Percentiles rank a stretch among this genome's conserved stretches.
These are phyloP conservation scores for Drosophila melanica DNA, from an alignment of 1,140 invertebrate genomes.

Conservation along the genomic window DNA sequence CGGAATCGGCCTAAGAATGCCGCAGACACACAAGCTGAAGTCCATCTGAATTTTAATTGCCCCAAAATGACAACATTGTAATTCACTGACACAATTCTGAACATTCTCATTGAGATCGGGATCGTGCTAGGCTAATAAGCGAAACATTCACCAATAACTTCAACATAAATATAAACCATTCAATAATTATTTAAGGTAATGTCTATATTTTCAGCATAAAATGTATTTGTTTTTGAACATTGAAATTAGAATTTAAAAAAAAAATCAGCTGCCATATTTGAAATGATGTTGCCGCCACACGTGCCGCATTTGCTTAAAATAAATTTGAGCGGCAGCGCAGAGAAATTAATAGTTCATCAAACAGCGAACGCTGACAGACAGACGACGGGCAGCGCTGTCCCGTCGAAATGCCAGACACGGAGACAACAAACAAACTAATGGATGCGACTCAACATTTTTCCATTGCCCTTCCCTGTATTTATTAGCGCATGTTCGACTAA, in stretches of 20 bases:
- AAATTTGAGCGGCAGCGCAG: conserved; percentile 49
- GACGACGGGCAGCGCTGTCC: conserved; percentile 52
- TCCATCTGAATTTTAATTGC: conserved; percentile 27
- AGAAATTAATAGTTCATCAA: conserved; percentile 80
- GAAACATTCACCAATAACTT: background rate
- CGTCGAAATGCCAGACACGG: conserved; percentile 51
- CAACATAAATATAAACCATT: background rate
- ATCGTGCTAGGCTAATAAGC: background rate
- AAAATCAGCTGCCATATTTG: conserved; percentile 42
- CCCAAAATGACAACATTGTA: conserved; percentile 24
- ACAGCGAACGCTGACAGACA: conserved; percentile 63
- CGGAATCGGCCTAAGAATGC: conserved; percentile 17
- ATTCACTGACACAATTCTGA: conserved; percentile 6
- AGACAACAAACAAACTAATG: conserved; percentile 40
- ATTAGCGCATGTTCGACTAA: conserved; percentile 45
- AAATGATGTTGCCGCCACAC: conserved; percentile 59
- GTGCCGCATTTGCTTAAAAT: conserved; percentile 75
- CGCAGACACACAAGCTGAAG: conserved; percentile 15
- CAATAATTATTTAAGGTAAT: too few relatives aligned
- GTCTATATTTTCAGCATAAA: background rate
- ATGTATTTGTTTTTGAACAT: background rate
- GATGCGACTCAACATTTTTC: conserved; percentile 49
- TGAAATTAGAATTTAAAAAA: too few relatives aligned
- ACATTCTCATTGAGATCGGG: background rate
- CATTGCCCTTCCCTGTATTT: conserved; percentile 43